A percentile compares a stretch with the other conserved stretches of the same genome.
Conservation (phyloP, 2,797 vertebrate species). For the Syndactyla subalaris region DNA sequence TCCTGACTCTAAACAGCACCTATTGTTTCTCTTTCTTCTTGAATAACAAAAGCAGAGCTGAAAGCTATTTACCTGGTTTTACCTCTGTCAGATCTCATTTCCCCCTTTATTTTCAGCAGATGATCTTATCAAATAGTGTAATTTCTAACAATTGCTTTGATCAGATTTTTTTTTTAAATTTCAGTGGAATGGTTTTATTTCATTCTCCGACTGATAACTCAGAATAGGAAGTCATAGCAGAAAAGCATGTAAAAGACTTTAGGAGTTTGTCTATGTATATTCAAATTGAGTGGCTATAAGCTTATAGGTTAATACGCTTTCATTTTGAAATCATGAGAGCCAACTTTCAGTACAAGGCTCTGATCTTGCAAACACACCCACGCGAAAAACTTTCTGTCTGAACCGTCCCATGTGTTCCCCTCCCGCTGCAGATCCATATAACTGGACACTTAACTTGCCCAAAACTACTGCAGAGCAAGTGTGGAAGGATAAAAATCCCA, state of each 20-base stretch:
- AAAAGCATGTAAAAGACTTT: background rate
- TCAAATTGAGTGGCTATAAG: background rate
- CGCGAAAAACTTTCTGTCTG: background rate
- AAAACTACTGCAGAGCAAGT: background rate
- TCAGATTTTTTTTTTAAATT: background rate
- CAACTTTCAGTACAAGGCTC: background rate
- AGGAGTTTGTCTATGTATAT: background rate
- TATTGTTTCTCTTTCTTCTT: conserved; percentile 76
- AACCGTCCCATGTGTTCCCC: background rate
- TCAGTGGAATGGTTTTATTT: background rate
- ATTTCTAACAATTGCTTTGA: conserved; percentile 43
- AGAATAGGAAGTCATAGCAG: background rate
- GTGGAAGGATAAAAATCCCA: background rate
- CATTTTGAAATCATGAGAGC: background rate
- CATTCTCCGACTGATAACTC: background rate
- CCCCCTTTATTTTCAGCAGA: conserved; percentile 62
- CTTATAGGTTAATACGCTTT: background rate
- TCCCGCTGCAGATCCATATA: background rate
- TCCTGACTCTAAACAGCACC: conserved; percentile 76
- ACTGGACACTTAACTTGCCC: background rate
- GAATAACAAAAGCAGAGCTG: conserved; percentile 78
- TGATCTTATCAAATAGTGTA: conserved; percentile 64
- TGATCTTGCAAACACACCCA: background rate
- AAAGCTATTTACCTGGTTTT: conserved; percentile 86
- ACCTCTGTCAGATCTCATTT: conserved; percentile 80